These are phyloP conservation scores for Apodemia zela DNA, from an alignment of 2,888 invertebrate species.

Conservation along the genomic window DNA sequence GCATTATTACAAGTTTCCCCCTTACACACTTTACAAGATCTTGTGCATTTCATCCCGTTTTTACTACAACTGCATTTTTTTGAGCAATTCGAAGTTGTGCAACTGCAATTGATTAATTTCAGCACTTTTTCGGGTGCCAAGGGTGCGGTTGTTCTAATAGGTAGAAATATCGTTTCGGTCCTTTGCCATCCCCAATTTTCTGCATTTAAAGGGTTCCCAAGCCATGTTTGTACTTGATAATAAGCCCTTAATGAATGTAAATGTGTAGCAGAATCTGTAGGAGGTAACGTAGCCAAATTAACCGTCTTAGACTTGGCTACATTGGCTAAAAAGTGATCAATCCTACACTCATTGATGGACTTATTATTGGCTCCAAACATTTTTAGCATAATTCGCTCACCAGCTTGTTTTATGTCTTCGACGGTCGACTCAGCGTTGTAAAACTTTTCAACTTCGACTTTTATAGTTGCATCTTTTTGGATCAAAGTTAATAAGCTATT, in stretches of 20 bases:
- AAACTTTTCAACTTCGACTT: slow-evolving; percentile 3
- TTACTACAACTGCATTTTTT: neutral
- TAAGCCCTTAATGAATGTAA: slow-evolving; percentile 1
- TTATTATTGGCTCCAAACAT: neutral
- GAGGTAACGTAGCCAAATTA: slow-evolving; percentile 1
- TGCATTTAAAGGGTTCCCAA: neutral
- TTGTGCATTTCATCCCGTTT: slow-evolving; percentile 1
- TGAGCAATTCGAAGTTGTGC: neutral
- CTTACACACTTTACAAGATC: neutral
- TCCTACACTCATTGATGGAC: neutral
- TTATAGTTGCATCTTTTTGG: neutral
- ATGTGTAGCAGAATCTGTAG: neutral
- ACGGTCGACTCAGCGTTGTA: neutral
- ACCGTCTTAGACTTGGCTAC: slow-evolving; percentile 1
- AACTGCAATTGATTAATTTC: neutral
- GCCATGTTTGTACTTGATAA: neutral
- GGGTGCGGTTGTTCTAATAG: neutral
- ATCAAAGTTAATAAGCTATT: neutral
- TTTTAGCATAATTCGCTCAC: neutral
- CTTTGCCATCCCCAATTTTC: slow-evolving; percentile 1
- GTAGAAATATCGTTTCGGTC: neutral
- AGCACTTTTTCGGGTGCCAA: slow-evolving; percentile 1
- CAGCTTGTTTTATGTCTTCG: neutral
- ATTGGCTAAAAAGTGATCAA: neutral
- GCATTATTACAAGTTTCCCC: neutral